Evolutionary conservation across 2,888 invertebrate species (phyloP), one percentile per base, ranked within the genome.

Genomic region (Anaspis maculata): DNA sequence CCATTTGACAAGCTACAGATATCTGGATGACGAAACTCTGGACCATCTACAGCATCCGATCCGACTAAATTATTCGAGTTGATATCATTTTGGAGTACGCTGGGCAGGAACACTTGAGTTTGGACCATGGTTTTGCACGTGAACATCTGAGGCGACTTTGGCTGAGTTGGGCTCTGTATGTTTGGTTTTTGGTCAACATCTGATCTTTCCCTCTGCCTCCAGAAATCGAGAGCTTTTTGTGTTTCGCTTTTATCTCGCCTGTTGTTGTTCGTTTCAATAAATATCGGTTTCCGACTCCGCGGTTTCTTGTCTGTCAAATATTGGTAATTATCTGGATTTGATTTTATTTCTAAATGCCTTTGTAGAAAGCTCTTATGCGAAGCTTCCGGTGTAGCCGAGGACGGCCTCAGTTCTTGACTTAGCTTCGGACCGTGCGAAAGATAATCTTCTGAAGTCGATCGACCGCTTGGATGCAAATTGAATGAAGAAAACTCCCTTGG

Each of bases 301-400:
- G 83, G 83, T 39, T 76, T 76, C 45, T 79, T 77, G 62, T 83
- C 83, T 2, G 82, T 77, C 35, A 79, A 73, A 52, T 83, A 83
- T 40, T 79, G 71, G 51, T 73, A 78, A 34, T 54, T 51, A 19
- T 61, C 61, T 3, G 52, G 41, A 12, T 48, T 47, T n/a, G n/a
- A n/a, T n/a, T n/a, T n/a, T n/a, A n/a, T n/a, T n/a, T n/a, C n/a
- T n/a, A n/a, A n/a, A 25, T 47, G 45, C 28, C 32, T 36, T 5
- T 36, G 35, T n/a, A 33, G 28, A 15, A 34, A 49, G 34, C 49
- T 52, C 40, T 52, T 52, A 39, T 23, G 26, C 11, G 15, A 13
- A 13, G 45, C 39, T 30, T 64, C 63, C 3, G 64, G 61, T 2
- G 64, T 64, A 3, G 62, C 58, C 3, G 67, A 66, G 2, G 64